Evolutionary conservation across 2,888 invertebrate genomes (phyloP), one percentile per base, ranked within the genome.

Genomic region (Bembecia ichneumoniformis): DNA sequence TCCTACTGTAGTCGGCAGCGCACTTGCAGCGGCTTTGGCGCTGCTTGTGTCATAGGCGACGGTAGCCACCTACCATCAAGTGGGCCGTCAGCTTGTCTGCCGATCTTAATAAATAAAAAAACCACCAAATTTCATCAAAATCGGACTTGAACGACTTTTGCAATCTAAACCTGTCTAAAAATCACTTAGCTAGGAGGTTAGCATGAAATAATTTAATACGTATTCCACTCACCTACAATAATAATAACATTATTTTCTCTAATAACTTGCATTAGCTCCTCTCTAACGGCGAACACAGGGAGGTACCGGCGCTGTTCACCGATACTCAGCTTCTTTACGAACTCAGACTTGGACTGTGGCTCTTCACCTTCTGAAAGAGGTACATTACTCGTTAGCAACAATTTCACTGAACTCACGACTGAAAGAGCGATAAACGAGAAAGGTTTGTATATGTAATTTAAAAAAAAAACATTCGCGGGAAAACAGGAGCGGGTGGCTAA

Each of bases 261-360:
- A 40, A 97, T 96, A 44, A 97, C 92, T 66, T 95, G 97, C 59
- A 98, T 83, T 9, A 98, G 80, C 78, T 98, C 96, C 73, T 98
- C 96, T 11, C 98, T 89, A 0, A 96, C 97, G 0, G 98, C 98
- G 81, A 97, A 99, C 1, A 95, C 98, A 0, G 99, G 99, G 46
- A 99, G 83, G 77, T 91, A 97, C 58, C 97, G 90, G 17, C 99
- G 87, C 74, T 99, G 99, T 66, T 98, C 94, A 0, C 87, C 77
- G 54, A 97, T 93, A 0, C 95, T 89, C 70, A 94, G 94, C 71
- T 94, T 94, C 62, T 91, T 93, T 0, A 98, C 94, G 81, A 97
- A 98, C 48, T 96, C 95, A 53, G 86, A 86, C 55, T 84, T 86
- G 0, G 84, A 84, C 50, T 82, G 77, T 0, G 78, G 71, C 55